Percentiles rank a stretch among this genome's conserved stretches.
These are phyloP conservation scores for Phodopus roborovskii DNA, from an alignment of 2,113 vertebrate species.

Conservation along the genomic window DNA sequence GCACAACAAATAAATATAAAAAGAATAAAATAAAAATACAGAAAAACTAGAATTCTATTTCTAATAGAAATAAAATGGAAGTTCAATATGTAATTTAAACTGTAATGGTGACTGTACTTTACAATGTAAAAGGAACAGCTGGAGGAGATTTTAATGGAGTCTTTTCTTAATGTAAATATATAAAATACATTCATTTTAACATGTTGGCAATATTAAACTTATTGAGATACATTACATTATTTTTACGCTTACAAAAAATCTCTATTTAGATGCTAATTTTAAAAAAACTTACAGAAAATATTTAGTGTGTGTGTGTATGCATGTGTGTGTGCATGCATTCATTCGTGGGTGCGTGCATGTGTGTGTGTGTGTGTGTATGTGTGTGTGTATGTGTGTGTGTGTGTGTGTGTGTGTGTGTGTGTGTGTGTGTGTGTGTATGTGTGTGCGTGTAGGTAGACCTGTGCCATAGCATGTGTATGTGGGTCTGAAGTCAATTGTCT, in stretches of 20 bases:
- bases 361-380: too few species aligned
- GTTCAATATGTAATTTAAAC: background rate
- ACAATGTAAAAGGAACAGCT: conserved; percentile 16
- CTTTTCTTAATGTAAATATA: conserved; percentile 12
- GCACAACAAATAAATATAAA: background rate
- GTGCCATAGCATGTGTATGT: background rate
- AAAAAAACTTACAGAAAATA: background rate
- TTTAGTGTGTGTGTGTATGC: background rate
- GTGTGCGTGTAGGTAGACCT: too few species aligned
- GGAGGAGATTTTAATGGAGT: background rate
- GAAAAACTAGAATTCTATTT: background rate
- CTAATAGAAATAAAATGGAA: background rate
- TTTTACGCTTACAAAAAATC: background rate
- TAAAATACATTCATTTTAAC: conserved; percentile 4
- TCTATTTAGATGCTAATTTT: background rate
- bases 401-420: background rate
- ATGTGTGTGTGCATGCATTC: background rate
- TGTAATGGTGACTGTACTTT: background rate
- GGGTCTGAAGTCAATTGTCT: background rate
- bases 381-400: background rate
- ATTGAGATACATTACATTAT: conserved; percentile 8
- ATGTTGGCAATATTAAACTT: background rate
- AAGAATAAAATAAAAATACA: background rate
- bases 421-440: background rate
- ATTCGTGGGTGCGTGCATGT: too few species aligned